Base-by-base conservation (phyloP, 2,797 vertebrate genomes). In the Coilia nasus region DNA sequence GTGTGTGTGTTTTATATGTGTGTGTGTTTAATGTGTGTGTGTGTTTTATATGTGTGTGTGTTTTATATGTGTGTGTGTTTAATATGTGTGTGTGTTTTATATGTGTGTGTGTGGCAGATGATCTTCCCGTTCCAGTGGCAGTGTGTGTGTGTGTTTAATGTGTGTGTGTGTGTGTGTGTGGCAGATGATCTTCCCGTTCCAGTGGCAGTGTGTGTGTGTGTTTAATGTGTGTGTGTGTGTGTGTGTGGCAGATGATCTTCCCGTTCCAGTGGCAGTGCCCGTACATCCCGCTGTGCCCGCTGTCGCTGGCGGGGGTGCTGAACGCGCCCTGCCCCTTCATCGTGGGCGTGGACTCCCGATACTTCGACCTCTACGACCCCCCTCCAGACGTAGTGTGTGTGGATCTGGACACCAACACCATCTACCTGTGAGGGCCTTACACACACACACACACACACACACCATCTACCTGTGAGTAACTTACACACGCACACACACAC, bases 261-360 rank as follows among this genome's bases (percentile, higher is more conserved):
- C 98, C 98, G 75, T 99, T 99, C 94, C 98, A 99, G 92, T 99
- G 98, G 98, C 97, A 99, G 88, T 99, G 98, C 93, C 98, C 98
- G 0, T 99, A 99, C 91, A 98, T 99, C 87, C 98, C 98, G 1
- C 96, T 99, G 81, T 99, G 98, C 89, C 98, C 98, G 56, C 96
- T 99, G 1, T 99, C 97, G 83, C 93, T 99, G 86, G 97, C 97
- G 0, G 97, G 94, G 6, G 97, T 99, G 89, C 97, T 99, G 87
- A 99, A 97, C 47, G 98, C 98, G 46, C 98, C 98, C 0, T 88
- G 95, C 87, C 98, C 98, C 0, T 99, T 99, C 88, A 98, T 99
- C 88, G 97, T 99, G 89, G 98, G 98, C 17, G 98, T 99, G 87
- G 98, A 99, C 94, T 99, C 98, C n/a, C 96, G 98, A 91, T 99